phyloP scores from a whole-genome alignment of 2,888 invertebrate species.

The Papilio protenor region DNA sequence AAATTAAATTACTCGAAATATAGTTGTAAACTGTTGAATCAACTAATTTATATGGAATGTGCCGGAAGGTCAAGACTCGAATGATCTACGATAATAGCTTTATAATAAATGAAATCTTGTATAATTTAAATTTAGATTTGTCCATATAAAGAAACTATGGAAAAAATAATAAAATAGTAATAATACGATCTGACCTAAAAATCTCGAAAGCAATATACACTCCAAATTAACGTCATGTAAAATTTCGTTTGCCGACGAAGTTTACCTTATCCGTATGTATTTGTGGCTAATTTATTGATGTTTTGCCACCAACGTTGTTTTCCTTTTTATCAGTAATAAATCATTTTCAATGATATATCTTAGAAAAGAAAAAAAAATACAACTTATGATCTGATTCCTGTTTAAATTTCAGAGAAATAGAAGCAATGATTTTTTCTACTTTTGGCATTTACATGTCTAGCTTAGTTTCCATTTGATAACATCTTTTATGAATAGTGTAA shows the following conservation, averaged over 20 bases:
- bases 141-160: not conserved
- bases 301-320: constrained; percentile 45
- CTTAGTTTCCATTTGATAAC: not conserved
- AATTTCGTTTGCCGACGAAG: constrained; percentile 49
- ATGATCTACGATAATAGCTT: constrained; percentile 32
- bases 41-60: constrained; percentile 23
- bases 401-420: not conserved
- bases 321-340: constrained; percentile 28
- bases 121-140: constrained; percentile 27
- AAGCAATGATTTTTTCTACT: not conserved
- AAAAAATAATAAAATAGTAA: constrained; percentile 6
- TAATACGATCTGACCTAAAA: constrained; percentile 35
- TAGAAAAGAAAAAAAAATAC: not conserved
- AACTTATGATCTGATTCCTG: not conserved
- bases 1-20: constrained; percentile 15
- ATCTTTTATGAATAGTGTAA: not conserved
- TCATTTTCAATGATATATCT: not conserved
- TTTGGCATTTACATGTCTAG: not conserved
- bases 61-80: constrained; percentile 35
- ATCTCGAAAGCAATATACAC: constrained; percentile 37
- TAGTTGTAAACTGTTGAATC: constrained; percentile 11
- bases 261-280: constrained; percentile 49
- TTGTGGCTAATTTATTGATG: constrained; percentile 47
- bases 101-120: constrained; percentile 30
- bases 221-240: constrained; percentile 40